Percentiles rank a stretch among this genome's conserved stretches.
Conservation (phyloP, 2,113 vertebrate genomes). For the Leptocoma aspasia region DNA sequence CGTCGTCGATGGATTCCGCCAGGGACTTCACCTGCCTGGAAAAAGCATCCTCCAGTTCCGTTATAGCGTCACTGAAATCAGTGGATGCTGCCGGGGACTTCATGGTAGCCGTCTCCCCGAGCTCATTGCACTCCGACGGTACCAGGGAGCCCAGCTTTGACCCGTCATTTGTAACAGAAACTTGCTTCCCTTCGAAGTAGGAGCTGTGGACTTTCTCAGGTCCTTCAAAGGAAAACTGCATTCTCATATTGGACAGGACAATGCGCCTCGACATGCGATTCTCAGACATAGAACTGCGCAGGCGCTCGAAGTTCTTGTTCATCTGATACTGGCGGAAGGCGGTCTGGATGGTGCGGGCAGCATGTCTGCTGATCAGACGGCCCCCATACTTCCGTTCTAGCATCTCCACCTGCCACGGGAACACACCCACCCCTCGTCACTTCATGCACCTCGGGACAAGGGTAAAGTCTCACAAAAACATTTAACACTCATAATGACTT, state of each 20-base stretch:
- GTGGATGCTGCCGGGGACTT: conserved; percentile 81
- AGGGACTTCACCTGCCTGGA: conserved; percentile 96
- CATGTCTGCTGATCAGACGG: conserved; percentile 96
- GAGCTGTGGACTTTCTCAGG: conserved; percentile 97
- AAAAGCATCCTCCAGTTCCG: conserved; percentile 95
- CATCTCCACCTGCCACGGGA: conserved; percentile 90
- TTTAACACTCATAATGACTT: not conserved
- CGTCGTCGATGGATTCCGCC: conserved; percentile 95
- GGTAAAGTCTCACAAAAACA: not conserved
- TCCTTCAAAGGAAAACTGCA: conserved; percentile 99
- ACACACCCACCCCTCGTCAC: not conserved
- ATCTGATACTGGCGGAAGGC: conserved; percentile 99
- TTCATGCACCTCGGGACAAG: not conserved
- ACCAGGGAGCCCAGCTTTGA: conserved; percentile 81
- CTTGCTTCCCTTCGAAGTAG: conserved; percentile 94
- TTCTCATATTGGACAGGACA: conserved; percentile 98
- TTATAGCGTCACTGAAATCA: conserved; percentile 91
- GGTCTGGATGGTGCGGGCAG: conserved; percentile 95
- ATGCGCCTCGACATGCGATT: conserved; percentile 97
- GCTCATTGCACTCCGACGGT: conserved; percentile 80
- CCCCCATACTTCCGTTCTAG: conserved; percentile 98
- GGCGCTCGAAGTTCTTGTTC: conserved; percentile 98
- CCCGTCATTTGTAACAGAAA: conserved; percentile 87
- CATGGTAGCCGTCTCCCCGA: conserved; percentile 76
- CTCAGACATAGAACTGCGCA: conserved; percentile 98